Evolutionary conservation across 2,797 vertebrate species (phyloP), one percentile per base, ranked within the genome.

Genomic region (Carcharodon carcharias): DNA sequence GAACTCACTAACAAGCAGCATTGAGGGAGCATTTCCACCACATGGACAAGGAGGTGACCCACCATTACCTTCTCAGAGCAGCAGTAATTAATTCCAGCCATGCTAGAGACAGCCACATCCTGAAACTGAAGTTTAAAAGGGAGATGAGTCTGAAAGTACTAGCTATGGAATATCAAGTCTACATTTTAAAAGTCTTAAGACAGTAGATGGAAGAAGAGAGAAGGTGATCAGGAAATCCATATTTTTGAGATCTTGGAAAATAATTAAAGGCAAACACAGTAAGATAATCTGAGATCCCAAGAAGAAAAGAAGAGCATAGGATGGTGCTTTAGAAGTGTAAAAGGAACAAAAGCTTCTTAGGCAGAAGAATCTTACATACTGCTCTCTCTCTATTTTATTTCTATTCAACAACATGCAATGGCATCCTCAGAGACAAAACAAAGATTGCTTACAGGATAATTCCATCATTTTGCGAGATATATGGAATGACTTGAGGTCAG

Each of bases 391-490:
- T 56, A 6, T 58, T 63, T 40, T 69, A 85, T 56, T 95, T 65
- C 58, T 96, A 40, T 61, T 58, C 18, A 82, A 88, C 77, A 14
- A 91, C 61, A 58, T 92, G 92, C 91, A 96, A 88, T 89, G 91
- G 82, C 95, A 96, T 96, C 96, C 63, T 96, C 91, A 54, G 61
- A 97, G 96, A 96, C 96, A 96, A 96, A 97, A 97, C 96, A 96
- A 96, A 96, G 73, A 95, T 95, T 96, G 92, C 65, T 96, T 96
- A 71, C 40, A 40, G 73, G 65, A 96, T 93, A 96, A 96, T 96
- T 96, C 85, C 96, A 96, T 96, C 92, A 96, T 7, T 56, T 95
- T 96, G 96, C 77, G 69, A 61, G 54, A 95, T 91, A 85, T 65
- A 63, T 40, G 16, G 50, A n/a, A 45, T 96, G 71, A 96, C 65